phyloP scores from a whole-genome alignment of 2,797 vertebrate species.

The Synanceia verrucosa region DNA sequence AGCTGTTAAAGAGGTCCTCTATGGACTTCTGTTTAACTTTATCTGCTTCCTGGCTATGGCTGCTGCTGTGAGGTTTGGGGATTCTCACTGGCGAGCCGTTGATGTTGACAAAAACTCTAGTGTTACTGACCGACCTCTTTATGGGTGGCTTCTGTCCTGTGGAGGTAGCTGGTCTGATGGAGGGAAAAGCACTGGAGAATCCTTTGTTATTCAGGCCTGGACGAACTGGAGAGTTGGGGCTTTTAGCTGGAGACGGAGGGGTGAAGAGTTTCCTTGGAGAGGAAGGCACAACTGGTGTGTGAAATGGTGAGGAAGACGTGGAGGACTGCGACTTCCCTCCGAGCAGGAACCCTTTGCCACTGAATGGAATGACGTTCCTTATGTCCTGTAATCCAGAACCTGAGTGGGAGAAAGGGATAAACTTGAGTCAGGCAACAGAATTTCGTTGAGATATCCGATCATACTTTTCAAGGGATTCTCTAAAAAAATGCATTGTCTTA shows the following conservation, averaged over 20 bases:
- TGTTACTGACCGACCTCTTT: slow-evolving; percentile 80
- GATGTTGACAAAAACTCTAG: slow-evolving; percentile 79
- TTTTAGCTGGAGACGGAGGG: slow-evolving; percentile 9
- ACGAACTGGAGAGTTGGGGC: slow-evolving; percentile 1
- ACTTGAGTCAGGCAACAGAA: neutral
- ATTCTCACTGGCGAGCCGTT: slow-evolving; percentile 83
- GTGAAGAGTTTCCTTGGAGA: slow-evolving; percentile 35
- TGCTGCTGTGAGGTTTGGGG: slow-evolving; percentile 36
- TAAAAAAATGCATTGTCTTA: neutral
- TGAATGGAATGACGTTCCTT: slow-evolving; percentile 86
- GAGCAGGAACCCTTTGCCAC: slow-evolving; percentile 88
- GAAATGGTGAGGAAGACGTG: slow-evolving; percentile 13
- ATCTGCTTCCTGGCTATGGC: slow-evolving; percentile 4
- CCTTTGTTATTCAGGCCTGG: neutral
- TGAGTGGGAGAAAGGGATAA: slow-evolving; percentile 55
- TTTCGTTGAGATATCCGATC: neutral
- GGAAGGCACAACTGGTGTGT: slow-evolving; percentile 46
- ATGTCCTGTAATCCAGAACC: slow-evolving; percentile 72
- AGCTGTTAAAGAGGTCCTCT: slow-evolving; percentile 64
- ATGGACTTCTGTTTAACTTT: slow-evolving; percentile 71
- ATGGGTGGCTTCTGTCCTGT: slow-evolving; percentile 9
- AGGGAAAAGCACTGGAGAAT: slow-evolving; percentile 9
- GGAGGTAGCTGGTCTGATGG: slow-evolving; percentile 7
- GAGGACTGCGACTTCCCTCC: slow-evolving; percentile 70
- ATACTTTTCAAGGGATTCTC: neutral